Evolutionary conservation across 2,113 vertebrate species (phyloP), one percentile per base, ranked within the genome.

Genomic region (Rhagologus leucostigma): DNA sequence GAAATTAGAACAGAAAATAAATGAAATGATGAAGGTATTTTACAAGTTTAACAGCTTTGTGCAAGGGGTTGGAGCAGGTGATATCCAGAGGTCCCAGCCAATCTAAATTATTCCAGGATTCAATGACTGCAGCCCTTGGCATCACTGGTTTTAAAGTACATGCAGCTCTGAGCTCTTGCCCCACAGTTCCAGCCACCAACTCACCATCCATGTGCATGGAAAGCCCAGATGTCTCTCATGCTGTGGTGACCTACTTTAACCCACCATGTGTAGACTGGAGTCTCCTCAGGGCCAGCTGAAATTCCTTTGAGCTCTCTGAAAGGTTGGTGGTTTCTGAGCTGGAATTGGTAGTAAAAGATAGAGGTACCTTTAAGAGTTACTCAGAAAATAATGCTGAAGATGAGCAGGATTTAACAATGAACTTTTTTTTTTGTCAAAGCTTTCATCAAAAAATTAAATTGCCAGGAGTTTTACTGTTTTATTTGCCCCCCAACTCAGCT

Each of bases 371-470:
- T 90, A 91, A 90, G 50, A 74, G 50, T 39, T 80, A 65, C 33
- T 63, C 21, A 59, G 47, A 74, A 88, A 96, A 95, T 62, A 92
- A 42, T 47, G 41, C 68, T 74, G 63, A 80, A 89, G 59, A 86
- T 39, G 67, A 83, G 67, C 33, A 42, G 46, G 46, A 82, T 79
- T 89, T 96, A 82, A 93, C 59, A 91, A 87, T 39, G 37, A 67
- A 74, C 57, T 35, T 53, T 22, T 73, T 35, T 62, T 46, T 37
- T 74, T 7, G 42, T 71, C 33, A 62, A 93, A 62, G 56, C 46
- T 86, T 95, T 93, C 68, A 47, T 49, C 59, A 59, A 86, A 94
- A 91, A 96, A 85, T 93, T 77, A 79, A 91, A 88, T 92, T 93
- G 55, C 55, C 50, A 86, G n/a, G 88, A 69, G 67, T 84, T 96